Conservation (phyloP, 2,888 invertebrate species). For the Nomada ferruginata region DNA sequence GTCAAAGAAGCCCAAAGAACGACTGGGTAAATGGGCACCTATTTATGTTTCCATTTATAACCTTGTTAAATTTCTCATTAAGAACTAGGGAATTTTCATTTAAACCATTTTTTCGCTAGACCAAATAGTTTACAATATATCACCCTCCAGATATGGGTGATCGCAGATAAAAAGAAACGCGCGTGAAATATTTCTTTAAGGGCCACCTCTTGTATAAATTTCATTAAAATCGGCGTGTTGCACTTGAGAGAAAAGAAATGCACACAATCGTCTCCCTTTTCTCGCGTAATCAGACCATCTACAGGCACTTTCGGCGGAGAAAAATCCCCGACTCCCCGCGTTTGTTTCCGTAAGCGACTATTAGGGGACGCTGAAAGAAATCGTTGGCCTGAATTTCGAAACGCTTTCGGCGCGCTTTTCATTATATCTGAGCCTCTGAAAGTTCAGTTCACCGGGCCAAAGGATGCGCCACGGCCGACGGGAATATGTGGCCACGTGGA, state of each 20-base stretch:
- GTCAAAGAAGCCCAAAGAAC: too few relatives aligned
- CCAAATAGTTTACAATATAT: too few relatives aligned
- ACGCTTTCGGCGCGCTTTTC: conserved; percentile 50
- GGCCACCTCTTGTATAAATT: too few relatives aligned
- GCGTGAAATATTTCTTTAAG: too few relatives aligned
- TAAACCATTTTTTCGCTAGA: too few relatives aligned
- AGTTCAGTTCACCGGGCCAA: conserved; percentile 35
- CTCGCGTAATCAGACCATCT: conserved; percentile 23
- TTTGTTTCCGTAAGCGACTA: conserved; percentile 32
- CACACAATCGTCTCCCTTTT: neutral
- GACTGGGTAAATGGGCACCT: too few relatives aligned
- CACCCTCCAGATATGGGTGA: too few relatives aligned
- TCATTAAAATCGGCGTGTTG: too few relatives aligned
- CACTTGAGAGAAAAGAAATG: neutral
- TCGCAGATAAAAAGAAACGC: too few relatives aligned
- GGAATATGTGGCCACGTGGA: conserved; percentile 43
- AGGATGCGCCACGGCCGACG: conserved; percentile 28
- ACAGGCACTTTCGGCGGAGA: conserved; percentile 12
- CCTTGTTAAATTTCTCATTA: too few relatives aligned
- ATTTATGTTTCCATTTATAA: too few relatives aligned
- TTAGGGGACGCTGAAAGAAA: conserved; percentile 48
- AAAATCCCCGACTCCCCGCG: neutral
- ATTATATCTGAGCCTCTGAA: conserved; percentile 32
- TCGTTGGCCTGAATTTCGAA: conserved; percentile 50
- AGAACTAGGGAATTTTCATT: too few relatives aligned